These are phyloP conservation scores for Paedocypris sp. DNA, from an alignment of 2,113 vertebrate genomes.

Conservation along the genomic window DNA sequence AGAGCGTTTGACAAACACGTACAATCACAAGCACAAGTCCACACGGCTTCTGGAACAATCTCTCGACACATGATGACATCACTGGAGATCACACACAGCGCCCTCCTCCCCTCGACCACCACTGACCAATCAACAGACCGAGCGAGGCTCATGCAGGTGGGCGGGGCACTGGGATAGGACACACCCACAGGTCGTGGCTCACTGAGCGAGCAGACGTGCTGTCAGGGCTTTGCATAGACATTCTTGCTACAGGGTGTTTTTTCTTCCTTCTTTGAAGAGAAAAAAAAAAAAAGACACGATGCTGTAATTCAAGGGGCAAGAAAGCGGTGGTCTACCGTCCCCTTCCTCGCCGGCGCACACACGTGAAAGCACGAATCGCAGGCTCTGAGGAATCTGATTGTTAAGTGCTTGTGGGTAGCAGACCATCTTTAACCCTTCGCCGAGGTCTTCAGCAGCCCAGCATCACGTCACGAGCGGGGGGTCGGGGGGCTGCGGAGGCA, in stretches of 20 bases:
- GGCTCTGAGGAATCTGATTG: constrained; percentile 33
- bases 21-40: constrained; percentile 21
- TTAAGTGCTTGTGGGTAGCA: constrained; percentile 13
- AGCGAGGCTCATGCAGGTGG: constrained; percentile 20
- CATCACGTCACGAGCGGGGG: neutral
- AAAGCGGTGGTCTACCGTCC: too few species aligned
- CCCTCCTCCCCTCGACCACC: neutral
- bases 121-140: constrained; percentile 32
- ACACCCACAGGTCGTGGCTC: neutral
- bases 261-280: neutral
- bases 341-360: constrained; percentile 27
- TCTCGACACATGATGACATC: constrained; percentile 47
- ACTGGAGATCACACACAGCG: neutral
- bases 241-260: constrained; percentile 49
- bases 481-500: constrained; percentile 44
- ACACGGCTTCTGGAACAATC: constrained; percentile 43
- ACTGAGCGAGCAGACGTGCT: constrained; percentile 11
- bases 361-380: neutral
- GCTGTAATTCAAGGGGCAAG: constrained; percentile 47
- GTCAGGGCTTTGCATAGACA: constrained; percentile 59
- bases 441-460: neutral
- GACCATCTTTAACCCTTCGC: neutral
- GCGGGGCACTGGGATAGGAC: constrained; percentile 25
- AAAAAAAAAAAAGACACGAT: constrained; percentile 32
- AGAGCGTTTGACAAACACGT: constrained; percentile 41